These are phyloP conservation scores for Gephyroberyx darwinii DNA, from an alignment of 2,797 vertebrate genomes.

Conservation along the genomic window DNA sequence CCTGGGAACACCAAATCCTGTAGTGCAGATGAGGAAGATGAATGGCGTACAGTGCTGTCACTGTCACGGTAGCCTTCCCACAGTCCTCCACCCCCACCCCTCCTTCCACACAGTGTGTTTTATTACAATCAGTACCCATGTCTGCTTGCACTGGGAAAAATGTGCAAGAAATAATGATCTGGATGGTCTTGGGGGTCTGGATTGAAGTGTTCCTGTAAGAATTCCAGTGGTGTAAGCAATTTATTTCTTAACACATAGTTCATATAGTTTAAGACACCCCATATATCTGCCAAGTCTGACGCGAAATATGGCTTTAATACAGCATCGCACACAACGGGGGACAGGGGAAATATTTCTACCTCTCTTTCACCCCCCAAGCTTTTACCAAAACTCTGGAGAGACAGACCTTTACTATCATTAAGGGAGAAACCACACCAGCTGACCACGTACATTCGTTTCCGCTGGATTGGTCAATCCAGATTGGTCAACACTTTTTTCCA, in stretches of 20 bases:
- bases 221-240: constrained; percentile 87
- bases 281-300: constrained; percentile 84
- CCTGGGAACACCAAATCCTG: constrained; percentile 41
- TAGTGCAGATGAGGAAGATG: constrained; percentile 67
- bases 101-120: constrained; percentile 71
- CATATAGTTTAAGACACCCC: constrained; percentile 86
- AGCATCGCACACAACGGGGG: constrained; percentile 77
- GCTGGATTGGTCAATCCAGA: no score
- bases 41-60: constrained; percentile 56
- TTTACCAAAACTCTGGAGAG: constrained; percentile 57
- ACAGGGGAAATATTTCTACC: constrained; percentile 79
- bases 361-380: constrained; percentile 39
- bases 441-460: constrained; percentile 42
- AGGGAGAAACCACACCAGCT: constrained; percentile 48
- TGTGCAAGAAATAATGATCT: constrained; percentile 83
- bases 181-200: constrained; percentile 79
- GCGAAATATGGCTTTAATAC: constrained; percentile 87
- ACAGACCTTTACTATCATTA: constrained; percentile 60
- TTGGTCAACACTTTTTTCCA: no score
- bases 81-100: constrained; percentile 32
- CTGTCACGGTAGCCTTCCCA: constrained; percentile 60
- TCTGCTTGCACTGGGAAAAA: constrained; percentile 83
- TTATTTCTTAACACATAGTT: constrained; percentile 89
- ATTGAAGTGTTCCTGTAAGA: constrained; percentile 87
- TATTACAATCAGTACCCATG: constrained; percentile 82